Conservation (phyloP, 2,797 vertebrate species). For the Heliangelus exortis region DNA sequence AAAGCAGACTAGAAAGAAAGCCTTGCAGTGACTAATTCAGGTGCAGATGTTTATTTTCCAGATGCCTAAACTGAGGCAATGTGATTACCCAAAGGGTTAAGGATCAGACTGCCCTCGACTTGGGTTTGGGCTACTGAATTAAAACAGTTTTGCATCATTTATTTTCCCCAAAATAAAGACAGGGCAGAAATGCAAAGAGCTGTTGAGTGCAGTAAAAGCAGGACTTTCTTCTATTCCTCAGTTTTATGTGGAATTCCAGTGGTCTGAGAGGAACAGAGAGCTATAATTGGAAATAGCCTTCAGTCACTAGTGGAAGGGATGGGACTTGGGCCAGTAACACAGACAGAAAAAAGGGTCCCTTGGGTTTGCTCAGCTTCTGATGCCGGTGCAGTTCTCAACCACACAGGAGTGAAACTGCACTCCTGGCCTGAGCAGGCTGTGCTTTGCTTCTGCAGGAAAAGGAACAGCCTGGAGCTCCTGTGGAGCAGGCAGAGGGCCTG, state of each 20-base stretch:
- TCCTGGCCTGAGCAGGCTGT: not conserved
- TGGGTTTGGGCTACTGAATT: not conserved
- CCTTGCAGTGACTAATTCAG: not conserved
- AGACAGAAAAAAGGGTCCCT: not conserved
- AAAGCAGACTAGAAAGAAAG: not conserved
- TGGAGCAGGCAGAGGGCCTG: not conserved
- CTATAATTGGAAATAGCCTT: not conserved
- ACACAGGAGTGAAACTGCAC: not conserved
- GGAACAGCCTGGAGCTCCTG: not conserved
- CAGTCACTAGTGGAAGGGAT: not conserved
- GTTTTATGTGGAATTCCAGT: not conserved
- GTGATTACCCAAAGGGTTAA: not conserved
- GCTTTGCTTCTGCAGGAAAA: not conserved
- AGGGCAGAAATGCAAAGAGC: not conserved
- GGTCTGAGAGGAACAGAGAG: not conserved
- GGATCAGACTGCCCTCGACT: not conserved
- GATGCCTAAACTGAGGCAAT: not conserved
- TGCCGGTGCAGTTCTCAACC: not conserved
- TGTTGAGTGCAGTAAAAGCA: not conserved
- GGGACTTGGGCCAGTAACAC: not conserved
- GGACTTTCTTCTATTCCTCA: not conserved
- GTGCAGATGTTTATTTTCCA: not conserved
- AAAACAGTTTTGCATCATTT: not conserved
- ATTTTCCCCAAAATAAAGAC: not conserved
- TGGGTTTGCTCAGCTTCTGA: not conserved